Conservation (phyloP, 1,140 invertebrate species). For the Drosophila asahinai region DNA sequence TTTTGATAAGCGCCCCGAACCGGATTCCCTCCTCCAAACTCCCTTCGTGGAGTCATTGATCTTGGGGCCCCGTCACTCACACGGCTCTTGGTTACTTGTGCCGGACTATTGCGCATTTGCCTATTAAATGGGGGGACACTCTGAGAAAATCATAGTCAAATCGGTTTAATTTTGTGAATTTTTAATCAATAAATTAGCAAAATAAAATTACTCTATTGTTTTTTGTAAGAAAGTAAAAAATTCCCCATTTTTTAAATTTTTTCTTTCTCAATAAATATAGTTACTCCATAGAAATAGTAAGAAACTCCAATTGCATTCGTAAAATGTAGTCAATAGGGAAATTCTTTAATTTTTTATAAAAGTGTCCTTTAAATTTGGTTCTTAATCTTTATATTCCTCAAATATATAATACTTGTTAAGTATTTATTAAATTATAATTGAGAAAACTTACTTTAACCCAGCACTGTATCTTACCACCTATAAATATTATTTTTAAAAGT, state of each 20-base stretch:
- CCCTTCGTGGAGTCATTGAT: constrained; percentile 57
- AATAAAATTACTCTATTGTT: background rate
- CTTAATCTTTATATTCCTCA: background rate
- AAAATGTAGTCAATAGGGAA: too few relatives aligned
- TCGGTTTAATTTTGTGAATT: too few relatives aligned
- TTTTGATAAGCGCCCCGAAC: constrained; percentile 51
- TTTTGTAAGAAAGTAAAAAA: too few relatives aligned
- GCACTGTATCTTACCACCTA: background rate
- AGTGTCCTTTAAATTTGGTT: too few relatives aligned
- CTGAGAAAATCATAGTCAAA: background rate
- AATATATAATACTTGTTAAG: background rate
- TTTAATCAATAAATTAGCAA: background rate
- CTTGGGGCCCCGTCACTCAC: constrained; percentile 12
- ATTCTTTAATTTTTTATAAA: too few relatives aligned
- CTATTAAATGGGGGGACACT: constrained; percentile 5
- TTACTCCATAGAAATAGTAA: background rate
- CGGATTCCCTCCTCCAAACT: constrained; percentile 5
- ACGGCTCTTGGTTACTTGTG: constrained; percentile 21
- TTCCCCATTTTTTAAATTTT: too few relatives aligned
- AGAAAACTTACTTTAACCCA: fast-evolving
- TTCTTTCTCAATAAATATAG: too few relatives aligned
- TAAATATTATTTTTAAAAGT: background rate
- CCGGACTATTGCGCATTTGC: constrained; percentile 38
- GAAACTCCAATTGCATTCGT: too few relatives aligned
- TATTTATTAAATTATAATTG: background rate